Evolutionary conservation across 2,797 vertebrate genomes (phyloP).

Genomic region (Mus spretus): DNA sequence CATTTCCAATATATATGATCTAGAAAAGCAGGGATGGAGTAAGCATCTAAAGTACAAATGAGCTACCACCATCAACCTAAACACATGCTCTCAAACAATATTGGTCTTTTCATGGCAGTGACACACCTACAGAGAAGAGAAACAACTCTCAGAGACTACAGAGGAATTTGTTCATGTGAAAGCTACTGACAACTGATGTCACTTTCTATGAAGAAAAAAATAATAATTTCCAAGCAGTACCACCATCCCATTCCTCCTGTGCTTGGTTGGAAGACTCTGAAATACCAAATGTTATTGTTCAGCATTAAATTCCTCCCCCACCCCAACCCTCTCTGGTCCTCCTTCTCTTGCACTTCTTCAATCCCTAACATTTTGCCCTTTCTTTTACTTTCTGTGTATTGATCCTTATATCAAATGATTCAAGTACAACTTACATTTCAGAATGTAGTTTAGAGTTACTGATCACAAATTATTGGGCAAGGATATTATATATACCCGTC

Average conservation of each 20-base stretch:
- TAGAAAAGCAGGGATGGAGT: background rate
- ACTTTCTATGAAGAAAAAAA: background rate
- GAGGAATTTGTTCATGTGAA: background rate
- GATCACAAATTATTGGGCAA: background rate
- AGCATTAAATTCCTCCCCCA: too few species aligned
- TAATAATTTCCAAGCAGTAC: background rate
- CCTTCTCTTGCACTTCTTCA: background rate
- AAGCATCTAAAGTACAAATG: background rate
- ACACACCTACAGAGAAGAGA: background rate
- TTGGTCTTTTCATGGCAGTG: background rate
- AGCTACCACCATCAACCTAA: background rate
- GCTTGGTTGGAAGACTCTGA: background rate
- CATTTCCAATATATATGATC: background rate
- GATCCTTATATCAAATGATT: background rate
- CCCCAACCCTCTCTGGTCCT: too few species aligned
- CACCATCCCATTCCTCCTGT: background rate
- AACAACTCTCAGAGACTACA: background rate
- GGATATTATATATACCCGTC: background rate
- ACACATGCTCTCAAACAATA: too few species aligned
- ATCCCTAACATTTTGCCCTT: background rate
- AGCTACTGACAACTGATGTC: background rate
- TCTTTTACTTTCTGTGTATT: background rate
- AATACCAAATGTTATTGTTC: background rate
- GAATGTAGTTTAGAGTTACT: background rate
- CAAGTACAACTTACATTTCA: slow-evolving; percentile 18